A percentile compares a stretch with the other conserved stretches of the same genome.
Evolutionary conservation across 1,140 invertebrate genomes (phyloP).

Genomic region (Neuroterus valhalla): DNA sequence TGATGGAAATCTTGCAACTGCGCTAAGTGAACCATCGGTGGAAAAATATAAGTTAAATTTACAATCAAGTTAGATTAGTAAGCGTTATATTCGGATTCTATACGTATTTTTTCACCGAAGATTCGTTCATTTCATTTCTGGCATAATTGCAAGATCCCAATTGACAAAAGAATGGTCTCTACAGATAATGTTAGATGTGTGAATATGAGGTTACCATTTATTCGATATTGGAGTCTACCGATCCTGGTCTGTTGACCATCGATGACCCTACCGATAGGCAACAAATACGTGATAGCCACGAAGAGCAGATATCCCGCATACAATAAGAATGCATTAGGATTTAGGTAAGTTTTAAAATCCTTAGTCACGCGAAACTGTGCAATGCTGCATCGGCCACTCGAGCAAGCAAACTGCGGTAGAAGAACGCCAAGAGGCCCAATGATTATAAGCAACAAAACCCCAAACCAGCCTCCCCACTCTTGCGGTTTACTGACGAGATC

Average conservation of each 20-base stretch:
- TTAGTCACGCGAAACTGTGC: constrained; percentile 49
- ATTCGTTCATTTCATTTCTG: background rate
- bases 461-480: constrained; percentile 70
- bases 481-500: constrained; percentile 62
- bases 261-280: constrained; percentile 64
- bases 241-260: constrained; percentile 64
- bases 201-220: constrained; percentile 63
- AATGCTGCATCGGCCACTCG: constrained; percentile 56
- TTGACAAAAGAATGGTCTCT: constrained; percentile 5
- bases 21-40: too few species aligned
- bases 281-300: constrained; percentile 56
- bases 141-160: background rate
- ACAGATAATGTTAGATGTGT: constrained; percentile 25
- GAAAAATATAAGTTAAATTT: too few species aligned
- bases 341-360: constrained; percentile 60
- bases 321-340: constrained; percentile 52
- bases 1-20: too few species aligned
- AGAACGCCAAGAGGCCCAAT: constrained; percentile 54
- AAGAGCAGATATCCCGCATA: constrained; percentile 59
- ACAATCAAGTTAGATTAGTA: too few species aligned
- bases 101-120: background rate
- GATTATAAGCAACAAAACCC: constrained; percentile 58
- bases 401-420: constrained; percentile 65
- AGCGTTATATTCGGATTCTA: too few species aligned
- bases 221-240: constrained; percentile 66